Evolutionary conservation across 2,113 vertebrate genomes (phyloP), one percentile per base, ranked within the genome.

Genomic region (Cyprinodon tularosa): DNA sequence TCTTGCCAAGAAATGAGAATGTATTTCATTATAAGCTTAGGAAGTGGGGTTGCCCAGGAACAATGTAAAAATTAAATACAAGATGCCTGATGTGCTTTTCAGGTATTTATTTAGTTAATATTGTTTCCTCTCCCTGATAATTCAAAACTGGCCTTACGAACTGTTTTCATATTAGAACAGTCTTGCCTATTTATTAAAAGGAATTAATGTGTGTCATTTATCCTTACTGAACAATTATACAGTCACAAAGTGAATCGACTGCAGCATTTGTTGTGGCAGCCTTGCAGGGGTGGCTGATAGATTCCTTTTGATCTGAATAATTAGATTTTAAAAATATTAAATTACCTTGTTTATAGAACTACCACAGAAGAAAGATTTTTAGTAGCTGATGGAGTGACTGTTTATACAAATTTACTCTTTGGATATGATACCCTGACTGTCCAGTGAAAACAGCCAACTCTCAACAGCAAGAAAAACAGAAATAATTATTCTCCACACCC

Each of bases 181-280:
- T 71, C 37, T 68, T 44, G 36, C 29, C 81, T 68, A 82, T 84
- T 66, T 70, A 77, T 77, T 64, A 72, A 22, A 70, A 82, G 68
- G 9, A 84, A 57, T 37, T 40, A 67, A 62, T 47, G 12, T 64
- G 68, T 42, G 74, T 62, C 6, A 75, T 83, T 50, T 65, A 77
- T 64, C 17, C 22, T 74, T 22, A 77, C 65, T 76, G 68, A 85
- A 87, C 79, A 87, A 82, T 86, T 87, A 85, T 67, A 86, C 47
- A 76, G 69, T 85, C 91, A 76, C 86, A 89, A 84, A 83, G 90
- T 86, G 70, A 78, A 90, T 90, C 78, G 77, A 74, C 59, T 62
- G 3, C 38, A 11, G 3, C 11, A 78, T 47, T 63, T 50, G 74
- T 78, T 80, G 44, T 45, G 66, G 76, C 79, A 63, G 74, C 81